phyloP scores from a whole-genome alignment of 2,113 vertebrate species.

The Spea bombifrons region DNA sequence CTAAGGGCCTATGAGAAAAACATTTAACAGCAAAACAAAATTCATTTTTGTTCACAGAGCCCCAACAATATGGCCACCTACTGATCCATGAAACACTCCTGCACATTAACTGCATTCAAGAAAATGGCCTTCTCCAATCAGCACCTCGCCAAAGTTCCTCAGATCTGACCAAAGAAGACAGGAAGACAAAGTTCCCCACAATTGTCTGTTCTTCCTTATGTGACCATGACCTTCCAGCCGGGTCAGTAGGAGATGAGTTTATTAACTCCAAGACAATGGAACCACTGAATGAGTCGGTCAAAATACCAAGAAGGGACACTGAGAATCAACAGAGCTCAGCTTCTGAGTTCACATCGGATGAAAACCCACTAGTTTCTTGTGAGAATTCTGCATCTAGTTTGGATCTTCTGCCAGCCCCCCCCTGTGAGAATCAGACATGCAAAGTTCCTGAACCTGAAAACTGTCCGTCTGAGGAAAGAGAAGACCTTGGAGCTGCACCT shows the following conservation, averaged over 20 bases:
- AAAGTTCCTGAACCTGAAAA: no score
- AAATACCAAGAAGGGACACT: not conserved
- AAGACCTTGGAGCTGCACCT: not conserved
- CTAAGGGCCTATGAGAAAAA: no score
- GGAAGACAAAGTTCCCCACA: not conserved
- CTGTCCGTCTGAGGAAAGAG: not conserved
- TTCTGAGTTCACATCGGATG: not conserved
- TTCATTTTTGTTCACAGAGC: conserved; percentile 46
- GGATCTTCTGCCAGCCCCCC: not conserved
- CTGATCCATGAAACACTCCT: conserved; percentile 65
- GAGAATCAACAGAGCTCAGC: not conserved
- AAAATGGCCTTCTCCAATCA: conserved; percentile 59
- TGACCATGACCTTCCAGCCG: not conserved
- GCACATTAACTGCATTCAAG: conserved; percentile 59
- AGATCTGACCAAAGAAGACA: not conserved
- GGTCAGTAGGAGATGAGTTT: not conserved
- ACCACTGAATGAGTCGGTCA: not conserved
- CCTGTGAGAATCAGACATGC: no score
- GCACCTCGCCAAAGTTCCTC: conserved; percentile 54
- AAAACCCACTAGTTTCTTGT: not conserved
- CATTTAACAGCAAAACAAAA: no score
- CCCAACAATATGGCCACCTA: conserved; percentile 63
- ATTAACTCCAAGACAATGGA: not conserved
- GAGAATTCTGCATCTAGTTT: not conserved
- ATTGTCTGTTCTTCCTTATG: not conserved